Percentiles rank a stretch among this genome's conserved stretches.
These are phyloP conservation scores for Drosophila putrida DNA, from an alignment of 2,888 invertebrate genomes.

Conservation along the genomic window DNA sequence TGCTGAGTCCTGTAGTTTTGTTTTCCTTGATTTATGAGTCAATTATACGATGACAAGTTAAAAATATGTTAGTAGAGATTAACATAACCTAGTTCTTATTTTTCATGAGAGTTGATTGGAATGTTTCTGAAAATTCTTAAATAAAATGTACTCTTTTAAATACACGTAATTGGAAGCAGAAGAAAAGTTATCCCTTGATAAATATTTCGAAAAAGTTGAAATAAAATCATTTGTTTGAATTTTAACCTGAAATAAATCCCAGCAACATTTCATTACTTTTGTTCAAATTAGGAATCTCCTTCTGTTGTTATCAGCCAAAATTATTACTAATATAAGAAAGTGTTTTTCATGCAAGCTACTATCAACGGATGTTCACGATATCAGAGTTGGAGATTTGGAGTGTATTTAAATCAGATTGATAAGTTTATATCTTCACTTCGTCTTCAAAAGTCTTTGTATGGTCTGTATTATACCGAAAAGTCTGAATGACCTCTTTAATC, in stretches of 20 bases:
- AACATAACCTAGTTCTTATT: not conserved
- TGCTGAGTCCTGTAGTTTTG: slow-evolving; percentile 61
- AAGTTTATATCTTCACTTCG: slow-evolving; percentile 34
- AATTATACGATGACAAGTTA: slow-evolving; percentile 50
- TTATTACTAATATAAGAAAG: too few species aligned
- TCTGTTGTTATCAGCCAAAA: slow-evolving; percentile 14
- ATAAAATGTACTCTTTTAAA: not conserved
- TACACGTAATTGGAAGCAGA: not conserved
- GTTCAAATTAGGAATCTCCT: slow-evolving; percentile 2
- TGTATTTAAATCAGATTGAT: too few species aligned
- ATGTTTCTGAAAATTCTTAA: not conserved
- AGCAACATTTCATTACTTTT: not conserved
- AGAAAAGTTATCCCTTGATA: not conserved
- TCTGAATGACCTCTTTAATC: slow-evolving; percentile 47
- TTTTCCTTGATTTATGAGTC: slow-evolving; percentile 75
- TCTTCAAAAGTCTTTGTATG: slow-evolving; percentile 11
- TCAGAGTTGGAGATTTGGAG: too few species aligned
- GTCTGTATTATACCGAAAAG: slow-evolving; percentile 1
- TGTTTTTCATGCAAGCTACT: too few species aligned
- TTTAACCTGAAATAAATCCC: not conserved
- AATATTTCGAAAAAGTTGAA: too few species aligned
- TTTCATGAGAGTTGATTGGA: not conserved
- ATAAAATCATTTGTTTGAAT: not conserved
- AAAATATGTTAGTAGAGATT: slow-evolving; percentile 9
- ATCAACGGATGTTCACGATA: too few species aligned